These are phyloP conservation scores for Drosophila birchii DNA, from an alignment of 2,888 invertebrate species.

Conservation along the genomic window DNA sequence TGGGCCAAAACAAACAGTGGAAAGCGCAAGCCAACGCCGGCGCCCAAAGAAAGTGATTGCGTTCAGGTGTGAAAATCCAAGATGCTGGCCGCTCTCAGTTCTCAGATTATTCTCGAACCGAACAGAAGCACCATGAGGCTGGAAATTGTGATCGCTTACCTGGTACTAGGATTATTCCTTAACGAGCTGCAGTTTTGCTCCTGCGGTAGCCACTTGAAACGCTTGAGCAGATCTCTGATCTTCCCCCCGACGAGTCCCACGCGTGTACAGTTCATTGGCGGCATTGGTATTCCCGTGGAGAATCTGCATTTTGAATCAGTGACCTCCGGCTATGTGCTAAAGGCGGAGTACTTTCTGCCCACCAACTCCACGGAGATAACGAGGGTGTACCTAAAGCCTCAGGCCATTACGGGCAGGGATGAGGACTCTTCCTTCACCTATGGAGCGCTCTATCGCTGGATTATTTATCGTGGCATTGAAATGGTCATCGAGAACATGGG, in stretches of 20 bases:
- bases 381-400: conserved; percentile 75
- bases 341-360: conserved; percentile 82
- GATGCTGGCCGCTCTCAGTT: conserved; percentile 50
- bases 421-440: conserved; percentile 38
- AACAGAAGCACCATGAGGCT: conserved; percentile 33
- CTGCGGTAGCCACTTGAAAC: conserved; percentile 38
- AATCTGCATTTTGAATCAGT: conserved; percentile 79
- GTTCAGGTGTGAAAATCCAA: conserved; percentile 48
- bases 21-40: conserved; percentile 51
- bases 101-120: conserved; percentile 30
- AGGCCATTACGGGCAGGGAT: conserved; percentile 64
- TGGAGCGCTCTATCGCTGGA: conserved; percentile 78
- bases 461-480: conserved; percentile 80
- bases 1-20: conserved; percentile 31
- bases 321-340: conserved; percentile 82
- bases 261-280: conserved; percentile 82
- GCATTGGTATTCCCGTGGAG: conserved; percentile 83
- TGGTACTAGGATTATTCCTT: not conserved
- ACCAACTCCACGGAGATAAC: conserved; percentile 75
- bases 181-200: not conserved
- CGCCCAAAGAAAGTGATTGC: conserved; percentile 52
- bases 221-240: conserved; percentile 64
- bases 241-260: conserved; percentile 83
- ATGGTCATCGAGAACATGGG: conserved; percentile 86
- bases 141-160: not conserved